phyloP scores from a whole-genome alignment of 2,113 vertebrate species.

The Hippolais icterina region DNA sequence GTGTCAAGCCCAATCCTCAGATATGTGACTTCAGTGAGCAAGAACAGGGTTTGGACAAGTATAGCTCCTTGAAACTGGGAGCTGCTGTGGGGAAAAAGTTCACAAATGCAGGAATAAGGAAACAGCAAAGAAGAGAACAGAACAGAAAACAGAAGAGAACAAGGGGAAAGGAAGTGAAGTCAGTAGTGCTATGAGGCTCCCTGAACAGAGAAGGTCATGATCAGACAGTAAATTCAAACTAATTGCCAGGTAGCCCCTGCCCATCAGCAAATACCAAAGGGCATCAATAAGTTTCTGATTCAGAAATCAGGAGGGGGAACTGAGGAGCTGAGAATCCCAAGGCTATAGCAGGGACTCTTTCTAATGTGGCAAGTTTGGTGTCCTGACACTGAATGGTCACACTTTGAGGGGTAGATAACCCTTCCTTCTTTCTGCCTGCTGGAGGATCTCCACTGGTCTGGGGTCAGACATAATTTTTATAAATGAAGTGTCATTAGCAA shows the following conservation, averaged over 20 bases:
- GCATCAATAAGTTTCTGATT: neutral
- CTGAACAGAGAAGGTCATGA: neutral
- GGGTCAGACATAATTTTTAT: neutral
- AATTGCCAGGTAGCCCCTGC: neutral
- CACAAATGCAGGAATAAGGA: neutral
- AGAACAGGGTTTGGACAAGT: neutral
- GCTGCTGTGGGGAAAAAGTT: neutral
- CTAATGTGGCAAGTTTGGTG: neutral
- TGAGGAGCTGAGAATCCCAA: neutral
- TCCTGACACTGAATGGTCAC: accelerated
- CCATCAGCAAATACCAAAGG: neutral
- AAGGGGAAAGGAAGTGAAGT: neutral
- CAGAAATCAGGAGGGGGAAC: neutral
- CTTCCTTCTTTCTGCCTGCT: neutral
- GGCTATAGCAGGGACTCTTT: neutral
- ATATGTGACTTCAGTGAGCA: neutral
- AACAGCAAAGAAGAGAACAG: neutral
- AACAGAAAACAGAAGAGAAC: neutral
- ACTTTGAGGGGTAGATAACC: no score
- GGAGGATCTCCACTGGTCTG: neutral
- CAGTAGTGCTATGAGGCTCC: neutral
- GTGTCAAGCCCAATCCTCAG: neutral
- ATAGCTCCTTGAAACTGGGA: neutral
- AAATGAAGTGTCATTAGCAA: neutral
- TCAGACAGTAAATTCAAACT: neutral